Conservation (phyloP, 2,888 invertebrate species). For the Palloptera scutellata region DNA sequence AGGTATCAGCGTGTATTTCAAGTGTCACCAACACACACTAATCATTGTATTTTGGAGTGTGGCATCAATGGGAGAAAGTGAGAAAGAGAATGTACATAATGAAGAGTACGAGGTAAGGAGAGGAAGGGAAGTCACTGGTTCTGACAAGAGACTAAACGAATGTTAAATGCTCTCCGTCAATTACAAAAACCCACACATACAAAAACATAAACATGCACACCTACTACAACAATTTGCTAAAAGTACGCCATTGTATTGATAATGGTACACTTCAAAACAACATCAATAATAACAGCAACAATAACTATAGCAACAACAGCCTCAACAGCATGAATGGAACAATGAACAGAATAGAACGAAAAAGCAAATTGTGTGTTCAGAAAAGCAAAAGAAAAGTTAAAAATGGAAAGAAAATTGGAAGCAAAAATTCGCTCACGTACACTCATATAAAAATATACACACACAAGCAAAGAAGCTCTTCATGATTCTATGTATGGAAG, state of each 20-base stretch:
- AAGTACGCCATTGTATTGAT: not conserved
- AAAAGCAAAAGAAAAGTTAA: not conserved
- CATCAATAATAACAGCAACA: not conserved
- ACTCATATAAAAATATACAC: not conserved
- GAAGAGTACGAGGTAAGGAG: no score
- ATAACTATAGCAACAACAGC: not conserved
- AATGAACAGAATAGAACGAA: conserved; percentile 24
- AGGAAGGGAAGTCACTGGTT: no score
- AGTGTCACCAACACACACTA: conserved; percentile 41
- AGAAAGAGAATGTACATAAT: not conserved
- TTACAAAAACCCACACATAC: no score
- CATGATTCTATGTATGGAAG: no score
- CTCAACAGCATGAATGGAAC: not conserved
- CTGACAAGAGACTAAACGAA: no score
- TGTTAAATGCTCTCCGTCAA: no score
- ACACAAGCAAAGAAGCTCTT: not conserved
- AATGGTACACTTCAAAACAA: no score
- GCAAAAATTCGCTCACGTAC: not conserved
- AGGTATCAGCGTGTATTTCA: conserved; percentile 46
- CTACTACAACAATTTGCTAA: no score
- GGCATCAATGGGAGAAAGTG: not conserved
- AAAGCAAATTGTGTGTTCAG: conserved; percentile 32
- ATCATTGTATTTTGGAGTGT: conserved; percentile 31
- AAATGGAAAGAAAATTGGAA: not conserved
- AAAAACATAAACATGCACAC: no score